These are phyloP conservation scores for Phocoena sinus DNA, from an alignment of 2,113 vertebrate species.

Conservation along the genomic window DNA sequence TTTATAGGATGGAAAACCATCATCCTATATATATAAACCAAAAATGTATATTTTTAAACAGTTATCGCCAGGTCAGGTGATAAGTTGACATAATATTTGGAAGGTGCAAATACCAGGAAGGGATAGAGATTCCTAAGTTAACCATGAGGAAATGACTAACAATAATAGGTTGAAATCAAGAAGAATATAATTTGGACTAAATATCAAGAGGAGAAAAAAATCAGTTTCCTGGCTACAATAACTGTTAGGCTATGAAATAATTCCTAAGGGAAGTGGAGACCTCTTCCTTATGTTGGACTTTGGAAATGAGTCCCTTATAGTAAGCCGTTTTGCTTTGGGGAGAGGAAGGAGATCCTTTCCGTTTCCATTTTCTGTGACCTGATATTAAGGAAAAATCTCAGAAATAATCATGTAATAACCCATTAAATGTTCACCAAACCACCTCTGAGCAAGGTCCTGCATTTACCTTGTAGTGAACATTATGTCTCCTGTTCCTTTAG, in stretches of 20 bases:
- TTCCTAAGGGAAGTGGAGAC: slow-evolving; percentile 32
- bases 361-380: slow-evolving; percentile 42
- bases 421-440: slow-evolving; percentile 37
- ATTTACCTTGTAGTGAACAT: not conserved
- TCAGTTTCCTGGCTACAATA: slow-evolving; percentile 53
- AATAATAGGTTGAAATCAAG: slow-evolving; percentile 71
- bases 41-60: slow-evolving; percentile 57
- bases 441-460: not conserved
- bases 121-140: slow-evolving; percentile 63
- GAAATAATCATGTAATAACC: slow-evolving; percentile 45
- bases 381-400: slow-evolving; percentile 24
- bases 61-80: slow-evolving; percentile 67
- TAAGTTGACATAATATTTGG: slow-evolving; percentile 72
- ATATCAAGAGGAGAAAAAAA: slow-evolving; percentile 55
- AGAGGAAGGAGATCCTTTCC: slow-evolving; percentile 25
- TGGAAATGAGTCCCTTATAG: slow-evolving; percentile 53
- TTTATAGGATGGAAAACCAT: slow-evolving; percentile 73
- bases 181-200: slow-evolving; percentile 67
- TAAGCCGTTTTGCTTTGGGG: not conserved
- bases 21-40: slow-evolving; percentile 52
- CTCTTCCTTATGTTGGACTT: slow-evolving; percentile 38
- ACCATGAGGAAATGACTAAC: slow-evolving; percentile 68
- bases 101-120: slow-evolving; percentile 69
- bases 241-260: slow-evolving; percentile 55
- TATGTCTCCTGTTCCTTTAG: not conserved